A percentile compares a stretch with the other conserved stretches of the same genome.
These are phyloP conservation scores for Temnothorax curvispinosus DNA, from an alignment of 1,140 invertebrate species.

Conservation along the genomic window DNA sequence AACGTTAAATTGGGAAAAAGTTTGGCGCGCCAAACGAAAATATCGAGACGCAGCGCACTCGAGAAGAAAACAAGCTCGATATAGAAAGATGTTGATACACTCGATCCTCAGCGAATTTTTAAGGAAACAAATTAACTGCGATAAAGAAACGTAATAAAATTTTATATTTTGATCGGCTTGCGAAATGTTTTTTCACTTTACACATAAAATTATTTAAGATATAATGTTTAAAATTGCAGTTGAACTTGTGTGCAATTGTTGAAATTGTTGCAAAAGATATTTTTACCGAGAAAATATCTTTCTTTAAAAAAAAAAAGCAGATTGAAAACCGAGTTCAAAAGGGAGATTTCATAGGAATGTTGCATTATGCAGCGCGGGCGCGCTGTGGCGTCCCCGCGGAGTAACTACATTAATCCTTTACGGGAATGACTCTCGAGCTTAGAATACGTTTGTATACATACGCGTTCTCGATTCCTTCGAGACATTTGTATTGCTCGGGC, in stretches of 20 bases:
- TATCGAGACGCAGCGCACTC: neutral
- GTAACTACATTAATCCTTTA: conserved; percentile 60
- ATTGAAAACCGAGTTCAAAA: conserved; percentile 40
- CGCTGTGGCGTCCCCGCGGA: conserved; percentile 31
- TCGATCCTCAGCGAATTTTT: neutral
- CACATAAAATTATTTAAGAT: neutral
- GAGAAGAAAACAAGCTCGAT: neutral
- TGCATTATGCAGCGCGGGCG: conserved; percentile 19
- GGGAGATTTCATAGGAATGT: conserved; percentile 13
- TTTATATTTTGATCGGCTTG: neutral
- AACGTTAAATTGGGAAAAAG: neutral
- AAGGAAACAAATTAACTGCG: neutral
- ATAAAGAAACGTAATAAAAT: neutral
- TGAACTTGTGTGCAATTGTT: too few relatives aligned
- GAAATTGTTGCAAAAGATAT: neutral
- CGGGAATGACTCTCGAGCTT: conserved; percentile 49
- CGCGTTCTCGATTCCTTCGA: conserved; percentile 53
- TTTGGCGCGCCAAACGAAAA: neutral
- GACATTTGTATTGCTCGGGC: conserved; percentile 45
- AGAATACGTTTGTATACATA: conserved; percentile 39
- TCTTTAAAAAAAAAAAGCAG: neutral
- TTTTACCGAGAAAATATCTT: neutral
- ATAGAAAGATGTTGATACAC: neutral
- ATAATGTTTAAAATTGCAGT: neutral
- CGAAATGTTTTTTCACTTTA: neutral